Percentiles rank a stretch among this genome's conserved stretches.
These are phyloP conservation scores for Physocephala rufipes DNA, from an alignment of 2,888 invertebrate genomes.

Conservation along the genomic window DNA sequence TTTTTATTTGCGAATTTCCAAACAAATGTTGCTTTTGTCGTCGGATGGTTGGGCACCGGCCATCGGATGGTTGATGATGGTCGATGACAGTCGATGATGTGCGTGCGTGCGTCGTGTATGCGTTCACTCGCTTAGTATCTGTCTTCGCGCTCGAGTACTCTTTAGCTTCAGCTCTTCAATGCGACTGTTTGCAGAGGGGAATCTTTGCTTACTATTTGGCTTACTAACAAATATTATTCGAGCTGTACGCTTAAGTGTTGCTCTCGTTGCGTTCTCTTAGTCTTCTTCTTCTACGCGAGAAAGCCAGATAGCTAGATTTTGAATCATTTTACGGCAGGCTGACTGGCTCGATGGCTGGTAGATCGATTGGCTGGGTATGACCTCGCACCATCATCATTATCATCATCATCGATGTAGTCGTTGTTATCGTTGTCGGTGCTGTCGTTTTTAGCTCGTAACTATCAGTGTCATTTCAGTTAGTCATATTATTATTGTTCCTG, in stretches of 20 bases:
- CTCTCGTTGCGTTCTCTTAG: conserved; percentile 36
- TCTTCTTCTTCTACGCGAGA: no score
- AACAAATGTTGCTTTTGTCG: conserved; percentile 6
- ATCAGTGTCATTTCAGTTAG: conserved; percentile 38
- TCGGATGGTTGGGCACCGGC: neutral
- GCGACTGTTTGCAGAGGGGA: conserved; percentile 68
- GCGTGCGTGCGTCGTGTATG: conserved; percentile 14
- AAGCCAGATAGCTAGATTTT: no score
- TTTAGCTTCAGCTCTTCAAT: conserved; percentile 66
- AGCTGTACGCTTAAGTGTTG: conserved; percentile 65
- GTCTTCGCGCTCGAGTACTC: conserved; percentile 65
- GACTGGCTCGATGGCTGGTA: conserved; percentile 17
- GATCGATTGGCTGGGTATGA: conserved; percentile 32
- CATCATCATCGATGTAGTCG: conserved; percentile 12
- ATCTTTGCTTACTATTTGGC: conserved; percentile 67
- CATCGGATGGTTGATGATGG: neutral
- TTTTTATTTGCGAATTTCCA: conserved; percentile 31
- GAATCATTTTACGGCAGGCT: no score
- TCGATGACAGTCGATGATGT: neutral
- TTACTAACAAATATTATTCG: conserved; percentile 67
- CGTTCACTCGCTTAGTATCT: conserved; percentile 39
- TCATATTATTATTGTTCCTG: conserved; percentile 30
- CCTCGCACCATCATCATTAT: conserved; percentile 23
- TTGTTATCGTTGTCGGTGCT: conserved; percentile 31
- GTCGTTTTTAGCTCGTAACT: conserved; percentile 31